Evolutionary conservation across 1,140 invertebrate species (phyloP), one percentile per base, ranked within the genome.

Genomic region (Cotesia vestalis): DNA sequence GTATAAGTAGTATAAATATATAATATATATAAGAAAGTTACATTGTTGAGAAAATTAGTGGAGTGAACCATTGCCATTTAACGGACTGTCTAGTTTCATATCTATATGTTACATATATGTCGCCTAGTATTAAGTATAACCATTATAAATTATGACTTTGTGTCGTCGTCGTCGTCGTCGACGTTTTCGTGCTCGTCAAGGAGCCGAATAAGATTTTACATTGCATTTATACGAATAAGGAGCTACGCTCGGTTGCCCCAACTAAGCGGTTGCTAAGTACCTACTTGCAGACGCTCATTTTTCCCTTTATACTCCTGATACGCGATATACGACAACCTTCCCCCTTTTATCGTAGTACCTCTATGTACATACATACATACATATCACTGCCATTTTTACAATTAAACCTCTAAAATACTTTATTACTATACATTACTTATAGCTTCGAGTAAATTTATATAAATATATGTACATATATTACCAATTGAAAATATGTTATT

Each of bases 211-310:
- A 6, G 40, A 46, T 69, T 66, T 73, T 53, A 71, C 75, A 46
- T 71, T 55, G 51, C 64, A 20, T 71, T 69, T 59, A 69, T 66
- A 73, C 27, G 27, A 27, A 27, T 27, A 78, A 82, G 81, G 82
- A 82, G 82, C 80, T 83, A 83, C 76, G 81, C 74, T 79, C 71
- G 72, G 80, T 60, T 82, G 81, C 73, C 20, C 70, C 60, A 55
- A 57, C 55, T 84, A 82, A 84, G 76, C 64, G 75, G 70, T 77
- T 77, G 77, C 76, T 82, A 84, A 83, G 79, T 78, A 81, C 76
- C 75, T 78, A 78, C 73, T 79, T 80, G 75, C 74, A 77, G 75
- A 66, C 76, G 75, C 74, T 82, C 73, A 81, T 84, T 81, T 80
- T 79, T 77, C 67, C 72, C 72, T 77, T 75, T 71, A 71, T 76